phyloP scores from a whole-genome alignment of 2,113 vertebrate species.

The Gyps fulvus region DNA sequence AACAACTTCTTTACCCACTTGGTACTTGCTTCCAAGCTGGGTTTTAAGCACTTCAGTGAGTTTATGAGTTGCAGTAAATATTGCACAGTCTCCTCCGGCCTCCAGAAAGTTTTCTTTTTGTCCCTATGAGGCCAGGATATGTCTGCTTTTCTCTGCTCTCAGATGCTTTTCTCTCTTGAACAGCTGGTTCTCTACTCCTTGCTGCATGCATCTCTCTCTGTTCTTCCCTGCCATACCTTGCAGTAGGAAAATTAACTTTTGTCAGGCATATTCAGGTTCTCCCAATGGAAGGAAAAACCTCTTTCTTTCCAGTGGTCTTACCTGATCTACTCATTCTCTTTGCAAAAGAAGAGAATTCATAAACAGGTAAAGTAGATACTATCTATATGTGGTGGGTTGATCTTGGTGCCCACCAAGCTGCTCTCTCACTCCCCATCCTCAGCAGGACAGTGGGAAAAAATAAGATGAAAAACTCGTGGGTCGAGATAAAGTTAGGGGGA shows the following conservation, averaged over 20 bases:
- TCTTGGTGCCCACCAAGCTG: neutral
- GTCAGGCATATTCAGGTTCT: neutral
- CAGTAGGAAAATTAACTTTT: neutral
- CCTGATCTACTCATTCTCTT: neutral
- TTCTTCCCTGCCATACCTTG: neutral
- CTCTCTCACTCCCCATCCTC: accelerated
- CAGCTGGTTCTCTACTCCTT: neutral
- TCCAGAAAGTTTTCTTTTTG: neutral
- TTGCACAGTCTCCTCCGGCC: neutral
- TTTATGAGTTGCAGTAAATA: neutral
- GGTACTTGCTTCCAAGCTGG: neutral
- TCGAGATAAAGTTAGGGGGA: neutral
- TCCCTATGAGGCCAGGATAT: neutral
- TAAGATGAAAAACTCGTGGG: neutral
- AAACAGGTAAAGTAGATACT: neutral
- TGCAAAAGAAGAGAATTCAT: neutral
- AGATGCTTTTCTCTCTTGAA: neutral
- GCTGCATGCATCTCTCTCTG: neutral
- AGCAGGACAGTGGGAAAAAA: neutral
- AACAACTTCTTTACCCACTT: neutral
- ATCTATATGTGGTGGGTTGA: neutral
- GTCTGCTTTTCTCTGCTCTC: neutral
- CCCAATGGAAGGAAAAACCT: neutral
- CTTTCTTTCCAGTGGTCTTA: neutral
- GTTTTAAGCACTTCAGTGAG: neutral